These are phyloP conservation scores for Antechinus flavipes DNA, from an alignment of 2,113 vertebrate species.

Conservation along the genomic window DNA sequence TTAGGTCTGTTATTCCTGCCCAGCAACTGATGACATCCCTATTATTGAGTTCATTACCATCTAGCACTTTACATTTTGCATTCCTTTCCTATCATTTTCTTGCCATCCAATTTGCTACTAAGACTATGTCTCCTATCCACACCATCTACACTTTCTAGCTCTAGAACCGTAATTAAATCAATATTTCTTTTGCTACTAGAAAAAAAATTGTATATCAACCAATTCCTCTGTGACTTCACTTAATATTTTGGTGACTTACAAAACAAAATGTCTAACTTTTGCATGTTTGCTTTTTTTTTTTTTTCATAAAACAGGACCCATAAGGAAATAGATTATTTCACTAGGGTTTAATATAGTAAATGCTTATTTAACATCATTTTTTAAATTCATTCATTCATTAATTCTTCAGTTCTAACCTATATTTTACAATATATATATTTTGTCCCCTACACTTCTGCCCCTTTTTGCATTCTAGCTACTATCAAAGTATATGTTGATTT, in stretches of 20 bases:
- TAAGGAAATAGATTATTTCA: neutral
- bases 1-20: neutral
- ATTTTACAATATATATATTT: neutral
- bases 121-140: neutral
- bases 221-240: neutral
- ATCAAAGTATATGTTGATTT: neutral
- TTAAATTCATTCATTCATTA: neutral
- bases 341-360: neutral
- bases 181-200: neutral
- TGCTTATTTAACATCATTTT: neutral
- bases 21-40: neutral
- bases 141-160: neutral
- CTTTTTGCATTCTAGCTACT: neutral
- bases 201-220: neutral
- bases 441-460: neutral
- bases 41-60: neutral
- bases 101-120: neutral
- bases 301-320: neutral
- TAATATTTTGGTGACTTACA: neutral
- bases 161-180: neutral
- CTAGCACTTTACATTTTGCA: neutral
- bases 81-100: neutral
- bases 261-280: neutral
- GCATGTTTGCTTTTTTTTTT: neutral
- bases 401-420: neutral